phyloP scores from a whole-genome alignment of 1,140 invertebrate species.

The Drosophila triauraria region DNA sequence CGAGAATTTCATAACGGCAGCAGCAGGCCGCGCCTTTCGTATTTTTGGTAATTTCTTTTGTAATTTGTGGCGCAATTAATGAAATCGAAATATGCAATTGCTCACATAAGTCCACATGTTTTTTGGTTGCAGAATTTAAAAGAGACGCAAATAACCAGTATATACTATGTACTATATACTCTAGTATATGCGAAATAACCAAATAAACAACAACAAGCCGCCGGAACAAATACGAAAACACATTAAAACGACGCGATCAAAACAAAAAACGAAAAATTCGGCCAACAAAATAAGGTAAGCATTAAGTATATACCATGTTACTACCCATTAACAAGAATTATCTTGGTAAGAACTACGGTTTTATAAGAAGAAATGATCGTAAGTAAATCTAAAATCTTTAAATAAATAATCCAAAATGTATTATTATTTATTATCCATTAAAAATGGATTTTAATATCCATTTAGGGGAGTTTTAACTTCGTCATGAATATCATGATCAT shows the following conservation, averaged over 20 bases:
- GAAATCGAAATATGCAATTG: constrained; percentile 62
- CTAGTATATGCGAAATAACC: constrained; percentile 29
- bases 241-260: constrained; percentile 57
- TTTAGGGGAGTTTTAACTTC: too few species aligned
- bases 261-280: constrained; percentile 62
- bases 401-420: not conserved
- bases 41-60: constrained; percentile 57
- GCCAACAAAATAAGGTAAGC: constrained; percentile 41
- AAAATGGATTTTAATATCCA: too few species aligned
- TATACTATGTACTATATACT: constrained; percentile 23
- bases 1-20: constrained; percentile 57
- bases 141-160: constrained; percentile 52
- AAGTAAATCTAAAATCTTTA: not conserved
- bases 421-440: not conserved
- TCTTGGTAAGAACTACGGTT: too few species aligned
- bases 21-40: constrained; percentile 43
- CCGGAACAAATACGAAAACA: constrained; percentile 60
- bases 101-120: constrained; percentile 36
- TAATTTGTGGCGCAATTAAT: constrained; percentile 65
- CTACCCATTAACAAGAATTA: constrained; percentile 7
- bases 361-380: not conserved
- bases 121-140: constrained; percentile 45
- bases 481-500: too few species aligned
- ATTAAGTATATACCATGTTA: not conserved
- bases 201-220: constrained; percentile 61